Base-by-base conservation (phyloP, 2,113 vertebrate species). In the Chionodraco myersi region DNA sequence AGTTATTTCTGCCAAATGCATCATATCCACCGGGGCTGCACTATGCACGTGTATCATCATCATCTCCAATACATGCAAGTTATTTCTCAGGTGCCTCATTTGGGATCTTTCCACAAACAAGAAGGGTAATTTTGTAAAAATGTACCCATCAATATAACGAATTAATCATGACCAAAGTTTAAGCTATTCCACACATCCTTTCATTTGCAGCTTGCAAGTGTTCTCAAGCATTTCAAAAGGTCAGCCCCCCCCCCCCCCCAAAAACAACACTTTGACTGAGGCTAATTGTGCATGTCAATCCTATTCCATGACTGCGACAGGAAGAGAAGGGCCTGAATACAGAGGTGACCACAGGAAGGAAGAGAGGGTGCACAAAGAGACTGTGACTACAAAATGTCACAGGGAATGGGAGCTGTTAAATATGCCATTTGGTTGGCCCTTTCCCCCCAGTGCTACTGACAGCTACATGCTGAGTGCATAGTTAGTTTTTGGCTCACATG, bases 311-410 rank as follows among this genome's bases (percentile, higher is more conserved):
- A 82, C 76, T 15, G 47, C 30, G 7, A 68, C 65, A 5, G 26
- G 11, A n/a, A 15, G 78, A 85, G 84, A 85, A 59, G 13, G 44
- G 11, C 76, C 72, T 5, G 30, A 57, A 65, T 59, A 69, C 72
- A 79, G 76, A 81, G 73, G 82, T 84, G 80, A 87, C 82, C 84
- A 72, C 77, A 57, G 79, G 77, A 71, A 85, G 58, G 57, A 62
- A 41, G 70, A 70, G n/a, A 49, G 65, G 48, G 11, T 6, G 15
- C 21, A 51, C 15, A 49, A 47, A 48, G 13, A 49, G 36, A 2
- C 56, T 47, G 73, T 67, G 81, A 73, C 82, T 73, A 70, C 78
- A 84, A 86, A 88, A 82, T 90, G 85, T 89, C 91, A 89, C 75
- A 0, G 59, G 6, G 49, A 86, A 87, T 82, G 73, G 80, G 69